These are phyloP conservation scores for Lichenostomus cassidix DNA, from an alignment of 2,113 vertebrate species.

Conservation along the genomic window DNA sequence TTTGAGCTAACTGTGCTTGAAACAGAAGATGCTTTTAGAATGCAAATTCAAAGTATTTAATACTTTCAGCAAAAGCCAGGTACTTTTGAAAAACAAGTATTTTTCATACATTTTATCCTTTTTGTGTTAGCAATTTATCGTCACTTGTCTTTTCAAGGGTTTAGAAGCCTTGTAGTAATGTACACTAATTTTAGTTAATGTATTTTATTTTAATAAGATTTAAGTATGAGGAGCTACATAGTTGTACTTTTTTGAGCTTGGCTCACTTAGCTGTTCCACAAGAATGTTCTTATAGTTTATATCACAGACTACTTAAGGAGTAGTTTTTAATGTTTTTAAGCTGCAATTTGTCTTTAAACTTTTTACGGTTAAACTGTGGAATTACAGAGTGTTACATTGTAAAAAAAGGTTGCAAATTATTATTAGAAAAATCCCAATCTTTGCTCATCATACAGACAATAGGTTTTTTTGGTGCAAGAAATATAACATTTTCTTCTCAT, in stretches of 20 bases:
- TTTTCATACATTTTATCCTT: not conserved
- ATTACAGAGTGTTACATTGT: not conserved
- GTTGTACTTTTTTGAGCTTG: not conserved
- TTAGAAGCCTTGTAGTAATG: not conserved
- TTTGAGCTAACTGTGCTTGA: conserved; percentile 2
- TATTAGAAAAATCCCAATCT: not conserved
- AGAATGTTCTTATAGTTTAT: not conserved
- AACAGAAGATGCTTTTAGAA: not conserved
- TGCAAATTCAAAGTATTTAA: not conserved
- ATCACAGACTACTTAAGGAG: not conserved
- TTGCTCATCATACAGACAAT: not conserved
- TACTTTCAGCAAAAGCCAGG: not conserved
- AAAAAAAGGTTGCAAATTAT: not conserved
- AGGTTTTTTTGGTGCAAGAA: not conserved
- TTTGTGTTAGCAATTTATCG: not conserved
- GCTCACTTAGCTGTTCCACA: not conserved
- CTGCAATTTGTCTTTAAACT: not conserved
- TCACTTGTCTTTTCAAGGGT: not conserved
- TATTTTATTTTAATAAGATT: not conserved
- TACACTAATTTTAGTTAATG: not conserved
- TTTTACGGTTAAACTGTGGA: not conserved
- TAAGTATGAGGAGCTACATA: not conserved
- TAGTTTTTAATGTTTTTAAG: not conserved
- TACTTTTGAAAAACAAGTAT: not conserved
- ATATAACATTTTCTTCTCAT: not conserved